A percentile compares a stretch with the other conserved stretches of the same genome.
These are phyloP conservation scores for Rhadina sibilatrix DNA, from an alignment of 2,113 vertebrate species.

Conservation along the genomic window DNA sequence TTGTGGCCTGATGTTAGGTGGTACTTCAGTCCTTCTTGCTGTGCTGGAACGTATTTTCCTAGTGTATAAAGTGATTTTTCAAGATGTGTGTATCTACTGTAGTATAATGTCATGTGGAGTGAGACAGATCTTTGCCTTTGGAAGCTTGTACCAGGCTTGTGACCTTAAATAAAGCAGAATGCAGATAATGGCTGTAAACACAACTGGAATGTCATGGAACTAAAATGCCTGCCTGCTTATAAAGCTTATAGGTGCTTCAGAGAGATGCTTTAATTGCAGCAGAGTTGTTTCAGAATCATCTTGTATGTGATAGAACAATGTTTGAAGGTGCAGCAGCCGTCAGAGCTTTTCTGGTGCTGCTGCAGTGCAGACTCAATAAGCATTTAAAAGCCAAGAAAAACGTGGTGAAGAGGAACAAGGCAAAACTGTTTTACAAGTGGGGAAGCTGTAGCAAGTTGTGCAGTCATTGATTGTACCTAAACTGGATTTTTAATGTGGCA, in stretches of 20 bases:
- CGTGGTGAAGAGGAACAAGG: neutral
- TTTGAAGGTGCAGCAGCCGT: neutral
- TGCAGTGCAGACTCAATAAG: constrained; percentile 9
- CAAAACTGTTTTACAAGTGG: neutral
- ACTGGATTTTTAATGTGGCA: neutral
- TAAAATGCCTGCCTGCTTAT: neutral
- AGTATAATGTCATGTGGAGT: neutral
- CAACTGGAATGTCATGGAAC: neutral
- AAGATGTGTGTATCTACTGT: neutral
- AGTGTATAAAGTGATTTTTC: neutral
- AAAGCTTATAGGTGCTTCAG: neutral
- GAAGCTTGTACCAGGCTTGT: neutral
- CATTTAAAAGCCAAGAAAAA: constrained; percentile 8
- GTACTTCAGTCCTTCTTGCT: neutral
- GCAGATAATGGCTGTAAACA: neutral
- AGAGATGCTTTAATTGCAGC: constrained; percentile 1
- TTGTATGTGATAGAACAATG: neutral
- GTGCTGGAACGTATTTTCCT: neutral
- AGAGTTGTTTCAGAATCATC: neutral
- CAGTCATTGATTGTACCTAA: neutral
- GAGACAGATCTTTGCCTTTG: neutral
- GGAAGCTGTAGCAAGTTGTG: neutral
- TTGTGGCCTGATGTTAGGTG: neutral
- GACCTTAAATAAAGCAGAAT: neutral
- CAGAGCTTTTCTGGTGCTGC: neutral